Evolutionary conservation across 2,113 vertebrate species (phyloP).

Genomic region (Mobula hypostoma): DNA sequence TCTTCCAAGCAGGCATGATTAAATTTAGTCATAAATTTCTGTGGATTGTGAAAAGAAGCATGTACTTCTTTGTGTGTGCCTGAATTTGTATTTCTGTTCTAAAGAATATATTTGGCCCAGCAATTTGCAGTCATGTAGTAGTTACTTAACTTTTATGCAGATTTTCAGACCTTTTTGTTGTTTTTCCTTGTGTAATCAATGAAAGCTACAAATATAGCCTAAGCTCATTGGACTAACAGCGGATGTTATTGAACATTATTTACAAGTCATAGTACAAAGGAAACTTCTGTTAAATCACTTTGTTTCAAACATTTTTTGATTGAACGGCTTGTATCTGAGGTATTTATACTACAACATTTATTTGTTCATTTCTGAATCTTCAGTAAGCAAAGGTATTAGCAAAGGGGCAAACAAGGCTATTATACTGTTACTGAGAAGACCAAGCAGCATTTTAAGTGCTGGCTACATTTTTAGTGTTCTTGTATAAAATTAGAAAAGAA

Average conservation of each 20-base stretch:
- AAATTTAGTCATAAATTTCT: neutral
- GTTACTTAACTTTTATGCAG: neutral
- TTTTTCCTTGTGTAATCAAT: neutral
- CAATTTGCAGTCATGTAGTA: neutral
- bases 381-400: neutral
- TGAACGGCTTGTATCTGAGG: neutral
- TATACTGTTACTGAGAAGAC: neutral
- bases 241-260: neutral
- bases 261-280: neutral
- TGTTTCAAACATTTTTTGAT: neutral
- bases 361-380: neutral
- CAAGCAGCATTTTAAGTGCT: neutral
- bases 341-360: neutral
- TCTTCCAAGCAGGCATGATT: neutral
- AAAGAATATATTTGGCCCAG: neutral
- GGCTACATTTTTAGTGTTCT: neutral
- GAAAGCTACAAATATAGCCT: constrained; percentile 9
- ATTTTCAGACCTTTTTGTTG: neutral
- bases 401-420: neutral
- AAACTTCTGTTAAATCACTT: neutral
- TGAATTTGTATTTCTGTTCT: neutral
- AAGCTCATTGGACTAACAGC: neutral
- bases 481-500: neutral
- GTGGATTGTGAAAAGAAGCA: neutral
- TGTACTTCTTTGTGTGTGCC: neutral